A percentile compares a stretch with the other conserved stretches of the same genome.
Evolutionary conservation across 2,113 vertebrate species (phyloP).

Genomic region (Sceloporus undulatus): DNA sequence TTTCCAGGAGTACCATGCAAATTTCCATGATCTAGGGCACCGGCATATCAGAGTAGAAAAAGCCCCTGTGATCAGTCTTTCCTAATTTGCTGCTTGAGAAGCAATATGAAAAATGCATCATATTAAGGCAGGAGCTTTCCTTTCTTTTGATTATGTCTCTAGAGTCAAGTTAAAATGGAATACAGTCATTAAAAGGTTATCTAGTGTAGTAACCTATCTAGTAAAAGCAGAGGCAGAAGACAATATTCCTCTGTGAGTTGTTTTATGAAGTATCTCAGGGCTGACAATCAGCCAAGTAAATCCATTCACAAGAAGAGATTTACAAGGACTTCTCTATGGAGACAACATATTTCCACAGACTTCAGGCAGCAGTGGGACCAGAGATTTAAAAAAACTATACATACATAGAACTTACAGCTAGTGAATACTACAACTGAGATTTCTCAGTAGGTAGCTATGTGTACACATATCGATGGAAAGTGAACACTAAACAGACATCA

Average conservation of each 20-base stretch:
- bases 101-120: conserved; percentile 59
- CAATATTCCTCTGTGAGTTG: conserved; percentile 70
- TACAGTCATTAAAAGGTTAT: conserved; percentile 77
- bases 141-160: conserved; percentile 54
- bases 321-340: conserved; percentile 75
- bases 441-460: conserved; percentile 51
- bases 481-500: conserved; percentile 49
- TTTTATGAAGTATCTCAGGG: conserved; percentile 77
- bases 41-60: conserved; percentile 55
- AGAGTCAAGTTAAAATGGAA: conserved; percentile 68
- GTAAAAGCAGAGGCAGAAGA: conserved; percentile 70
- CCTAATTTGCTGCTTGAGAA: conserved; percentile 64
- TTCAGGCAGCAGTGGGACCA: conserved; percentile 66
- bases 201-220: conserved; percentile 66
- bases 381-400: conserved; percentile 72
- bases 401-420: conserved; percentile 71
- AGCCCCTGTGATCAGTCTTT: conserved; percentile 46
- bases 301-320: conserved; percentile 79
- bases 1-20: conserved; percentile 30
- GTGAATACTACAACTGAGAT: conserved; percentile 65
- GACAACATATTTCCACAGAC: conserved; percentile 68
- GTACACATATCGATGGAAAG: conserved; percentile 66
- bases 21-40: conserved; percentile 49
- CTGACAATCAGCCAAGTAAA: conserved; percentile 81
- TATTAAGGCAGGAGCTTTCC: conserved; percentile 59